These are phyloP conservation scores for Brachymystax lenok DNA, from an alignment of 2,797 vertebrate genomes.

Conservation along the genomic window DNA sequence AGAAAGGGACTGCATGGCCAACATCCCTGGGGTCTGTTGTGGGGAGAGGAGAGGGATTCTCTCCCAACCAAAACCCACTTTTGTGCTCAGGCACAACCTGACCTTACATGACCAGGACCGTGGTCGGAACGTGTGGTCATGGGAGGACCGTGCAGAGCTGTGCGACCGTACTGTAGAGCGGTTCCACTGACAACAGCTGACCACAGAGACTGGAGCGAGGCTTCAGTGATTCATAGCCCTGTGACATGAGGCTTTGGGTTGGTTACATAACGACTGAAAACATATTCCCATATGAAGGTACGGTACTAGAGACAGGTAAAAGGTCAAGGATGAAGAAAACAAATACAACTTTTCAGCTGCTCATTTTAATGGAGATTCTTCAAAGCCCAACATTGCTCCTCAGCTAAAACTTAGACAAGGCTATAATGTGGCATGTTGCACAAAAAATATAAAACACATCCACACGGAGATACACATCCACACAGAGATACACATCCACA, in stretches of 20 bases:
- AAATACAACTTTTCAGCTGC: constrained; percentile 36
- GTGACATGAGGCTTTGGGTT: constrained; percentile 26
- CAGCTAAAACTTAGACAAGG: constrained; percentile 12
- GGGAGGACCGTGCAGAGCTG: constrained; percentile 40
- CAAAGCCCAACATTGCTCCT: constrained; percentile 21
- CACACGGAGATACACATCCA: too few relatives aligned
- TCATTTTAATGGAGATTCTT: constrained; percentile 52
- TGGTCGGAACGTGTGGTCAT: constrained; percentile 70
- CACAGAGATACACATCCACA: too few relatives aligned
- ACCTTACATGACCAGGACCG: constrained; percentile 36
- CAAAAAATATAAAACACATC: neutral
- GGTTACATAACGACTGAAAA: constrained; percentile 59
- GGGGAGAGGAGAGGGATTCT: neutral
- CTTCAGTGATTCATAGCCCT: constrained; percentile 70
- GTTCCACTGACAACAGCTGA: constrained; percentile 67
- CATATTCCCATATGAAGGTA: constrained; percentile 60
- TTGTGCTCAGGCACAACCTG: neutral
- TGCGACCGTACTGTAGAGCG: constrained; percentile 65
- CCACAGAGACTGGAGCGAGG: constrained; percentile 66
- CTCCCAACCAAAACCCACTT: neutral
- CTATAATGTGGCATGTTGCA: constrained; percentile 23
- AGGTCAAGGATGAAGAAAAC: constrained; percentile 60
- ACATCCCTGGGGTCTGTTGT: constrained; percentile 13
- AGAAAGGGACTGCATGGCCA: neutral
- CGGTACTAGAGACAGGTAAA: neutral